Evolutionary conservation across 2,888 invertebrate species (phyloP).

Genomic region (Monoplex corrugatus): DNA sequence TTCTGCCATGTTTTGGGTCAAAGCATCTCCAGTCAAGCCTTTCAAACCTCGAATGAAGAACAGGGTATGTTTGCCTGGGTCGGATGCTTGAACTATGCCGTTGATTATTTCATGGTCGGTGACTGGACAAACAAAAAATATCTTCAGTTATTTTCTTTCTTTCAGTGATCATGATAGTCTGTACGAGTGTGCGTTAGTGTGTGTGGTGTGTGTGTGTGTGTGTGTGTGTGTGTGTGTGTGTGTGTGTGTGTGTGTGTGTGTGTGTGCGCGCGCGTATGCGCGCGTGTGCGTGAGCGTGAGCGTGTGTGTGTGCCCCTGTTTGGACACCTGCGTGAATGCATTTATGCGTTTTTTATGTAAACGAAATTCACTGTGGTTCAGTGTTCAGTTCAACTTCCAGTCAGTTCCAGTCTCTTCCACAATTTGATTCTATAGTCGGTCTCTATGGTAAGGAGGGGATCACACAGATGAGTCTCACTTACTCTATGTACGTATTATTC

Average conservation of each 20-base stretch:
- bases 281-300: not conserved
- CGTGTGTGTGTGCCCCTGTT: too few species aligned
- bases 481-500: too few species aligned
- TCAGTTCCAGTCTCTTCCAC: too few species aligned
- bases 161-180: not conserved
- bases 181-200: not conserved
- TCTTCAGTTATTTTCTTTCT: not conserved
- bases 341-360: not conserved
- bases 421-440: too few species aligned
- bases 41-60: slow-evolving; percentile 69
- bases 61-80: slow-evolving; percentile 62
- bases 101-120: slow-evolving; percentile 75
- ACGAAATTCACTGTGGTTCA: too few species aligned
- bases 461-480: too few species aligned
- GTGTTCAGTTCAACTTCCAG: too few species aligned
- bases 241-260: not conserved
- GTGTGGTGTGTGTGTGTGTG: not conserved
- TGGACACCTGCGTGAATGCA: not conserved
- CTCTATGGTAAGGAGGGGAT: too few species aligned
- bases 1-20: slow-evolving; percentile 61
- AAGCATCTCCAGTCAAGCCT: slow-evolving; percentile 57
- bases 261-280: not conserved
- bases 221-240: not conserved
- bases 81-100: slow-evolving; percentile 68
- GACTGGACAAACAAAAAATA: slow-evolving; percentile 61